Percentiles rank a stretch among this genome's conserved stretches.
These are phyloP conservation scores for Eilema sororculum DNA, from an alignment of 2,888 invertebrate species.

Conservation along the genomic window DNA sequence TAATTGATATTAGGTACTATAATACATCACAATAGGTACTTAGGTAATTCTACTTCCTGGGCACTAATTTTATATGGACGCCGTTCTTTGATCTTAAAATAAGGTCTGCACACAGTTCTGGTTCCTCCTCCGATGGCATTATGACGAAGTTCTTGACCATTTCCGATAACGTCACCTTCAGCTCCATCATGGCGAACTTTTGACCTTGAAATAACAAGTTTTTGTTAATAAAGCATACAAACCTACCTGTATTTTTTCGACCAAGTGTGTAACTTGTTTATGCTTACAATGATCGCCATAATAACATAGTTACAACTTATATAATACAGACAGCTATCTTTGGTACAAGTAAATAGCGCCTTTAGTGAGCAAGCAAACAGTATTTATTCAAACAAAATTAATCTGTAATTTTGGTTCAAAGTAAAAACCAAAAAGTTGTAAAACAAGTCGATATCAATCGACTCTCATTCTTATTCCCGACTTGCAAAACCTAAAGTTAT, in stretches of 20 bases:
- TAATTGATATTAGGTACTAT: too few relatives aligned
- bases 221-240: background rate
- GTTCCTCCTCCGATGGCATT: slow-evolving; percentile 63
- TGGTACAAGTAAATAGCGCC: too few relatives aligned
- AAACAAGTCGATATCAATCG: too few relatives aligned
- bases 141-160: slow-evolving; percentile 80
- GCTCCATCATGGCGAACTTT: slow-evolving; percentile 81
- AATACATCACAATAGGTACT: too few relatives aligned
- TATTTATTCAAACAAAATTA: too few relatives aligned
- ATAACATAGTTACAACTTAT: too few relatives aligned
- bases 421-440: too few relatives aligned
- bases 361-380: too few relatives aligned
- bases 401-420: too few relatives aligned
- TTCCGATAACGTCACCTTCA: slow-evolving; percentile 83
- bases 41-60: slow-evolving; percentile 38
- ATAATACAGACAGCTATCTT: too few relatives aligned
- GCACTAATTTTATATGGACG: slow-evolving; percentile 64
- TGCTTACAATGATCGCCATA: background rate
- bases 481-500: too few relatives aligned
- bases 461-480: too few relatives aligned
- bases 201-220: slow-evolving; percentile 56
- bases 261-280: background rate
- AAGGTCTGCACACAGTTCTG: slow-evolving; percentile 68
- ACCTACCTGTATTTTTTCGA: background rate
- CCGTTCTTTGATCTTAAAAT: slow-evolving; percentile 72